Evolutionary conservation across 2,888 invertebrate species (phyloP).

Genomic region (Synanthedon myopaeformis): DNA sequence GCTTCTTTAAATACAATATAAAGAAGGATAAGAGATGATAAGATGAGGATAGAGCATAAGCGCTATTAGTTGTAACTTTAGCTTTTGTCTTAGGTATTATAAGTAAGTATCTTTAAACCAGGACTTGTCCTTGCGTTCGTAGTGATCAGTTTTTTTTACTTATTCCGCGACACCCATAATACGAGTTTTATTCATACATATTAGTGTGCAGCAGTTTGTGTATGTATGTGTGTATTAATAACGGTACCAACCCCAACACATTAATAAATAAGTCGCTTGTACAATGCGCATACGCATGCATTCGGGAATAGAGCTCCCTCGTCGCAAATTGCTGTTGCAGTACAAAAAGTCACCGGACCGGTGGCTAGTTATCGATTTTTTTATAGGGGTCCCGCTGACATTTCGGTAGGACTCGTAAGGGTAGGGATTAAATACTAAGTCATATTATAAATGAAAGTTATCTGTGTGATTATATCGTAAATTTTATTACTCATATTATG

Average conservation of each 20-base stretch:
- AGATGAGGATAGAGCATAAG: no score
- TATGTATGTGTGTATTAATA: conserved; percentile 39
- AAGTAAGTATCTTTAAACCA: no score
- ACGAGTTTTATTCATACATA: conserved; percentile 21
- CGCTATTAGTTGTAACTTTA: no score
- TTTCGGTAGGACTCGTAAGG: conserved; percentile 24
- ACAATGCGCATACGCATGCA: conserved; percentile 42
- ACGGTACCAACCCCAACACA: conserved; percentile 42
- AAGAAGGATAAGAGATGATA: no score
- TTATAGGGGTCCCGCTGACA: conserved; percentile 29
- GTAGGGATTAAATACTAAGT: neutral
- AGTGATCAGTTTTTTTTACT: neutral
- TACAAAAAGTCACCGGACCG: conserved; percentile 31
- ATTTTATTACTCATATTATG: no score
- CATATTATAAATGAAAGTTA: no score
- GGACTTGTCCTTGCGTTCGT: no score
- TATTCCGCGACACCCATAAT: conserved; percentile 10
- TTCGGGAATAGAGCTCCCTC: conserved; percentile 33
- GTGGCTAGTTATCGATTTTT: conserved; percentile 35
- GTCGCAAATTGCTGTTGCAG: conserved; percentile 34
- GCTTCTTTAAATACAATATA: no score
- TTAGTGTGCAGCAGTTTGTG: conserved; percentile 19
- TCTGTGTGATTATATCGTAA: no score
- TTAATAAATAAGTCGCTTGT: conserved; percentile 27
- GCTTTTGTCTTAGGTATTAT: no score